Evolutionary conservation across 2,888 invertebrate species (phyloP).

Genomic region (Xestia rhomboidea): DNA sequence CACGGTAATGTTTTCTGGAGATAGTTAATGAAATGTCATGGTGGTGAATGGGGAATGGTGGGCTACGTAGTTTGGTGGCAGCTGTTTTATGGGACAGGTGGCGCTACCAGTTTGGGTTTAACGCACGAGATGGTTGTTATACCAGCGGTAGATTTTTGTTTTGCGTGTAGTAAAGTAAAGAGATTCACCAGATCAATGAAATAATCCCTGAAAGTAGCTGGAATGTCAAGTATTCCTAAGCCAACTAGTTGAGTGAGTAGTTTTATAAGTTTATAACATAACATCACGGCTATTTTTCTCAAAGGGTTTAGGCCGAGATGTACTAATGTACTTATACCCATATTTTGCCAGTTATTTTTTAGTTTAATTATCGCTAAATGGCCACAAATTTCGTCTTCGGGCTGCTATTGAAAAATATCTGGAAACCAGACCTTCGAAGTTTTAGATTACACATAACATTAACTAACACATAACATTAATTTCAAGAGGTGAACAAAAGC

Average conservation of each 20-base stretch:
- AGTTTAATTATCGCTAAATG: neutral
- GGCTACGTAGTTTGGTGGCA: constrained; percentile 34
- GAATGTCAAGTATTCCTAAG: neutral
- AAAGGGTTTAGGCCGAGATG: neutral
- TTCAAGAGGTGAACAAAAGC: neutral
- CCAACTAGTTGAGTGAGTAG: neutral
- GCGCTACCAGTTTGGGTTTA: constrained; percentile 23
- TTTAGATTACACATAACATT: neutral
- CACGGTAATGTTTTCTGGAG: constrained; percentile 43
- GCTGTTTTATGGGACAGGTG: constrained; percentile 56
- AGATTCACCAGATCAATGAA: neutral
- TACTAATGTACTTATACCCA: neutral
- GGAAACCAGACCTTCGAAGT: neutral
- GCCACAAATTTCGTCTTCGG: neutral
- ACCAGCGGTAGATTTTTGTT: neutral
- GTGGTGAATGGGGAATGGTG: constrained; percentile 45
- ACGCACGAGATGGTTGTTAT: neutral
- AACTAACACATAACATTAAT: neutral
- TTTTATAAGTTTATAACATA: neutral
- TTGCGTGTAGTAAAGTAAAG: neutral
- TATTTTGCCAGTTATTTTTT: neutral
- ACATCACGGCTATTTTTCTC: neutral
- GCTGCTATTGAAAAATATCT: neutral
- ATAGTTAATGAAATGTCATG: constrained; percentile 55
- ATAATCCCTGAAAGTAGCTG: neutral